Percentiles rank a stretch among this genome's conserved stretches.
phyloP scores from a whole-genome alignment of 2,113 vertebrate genomes.

The Pedetes capensis region DNA sequence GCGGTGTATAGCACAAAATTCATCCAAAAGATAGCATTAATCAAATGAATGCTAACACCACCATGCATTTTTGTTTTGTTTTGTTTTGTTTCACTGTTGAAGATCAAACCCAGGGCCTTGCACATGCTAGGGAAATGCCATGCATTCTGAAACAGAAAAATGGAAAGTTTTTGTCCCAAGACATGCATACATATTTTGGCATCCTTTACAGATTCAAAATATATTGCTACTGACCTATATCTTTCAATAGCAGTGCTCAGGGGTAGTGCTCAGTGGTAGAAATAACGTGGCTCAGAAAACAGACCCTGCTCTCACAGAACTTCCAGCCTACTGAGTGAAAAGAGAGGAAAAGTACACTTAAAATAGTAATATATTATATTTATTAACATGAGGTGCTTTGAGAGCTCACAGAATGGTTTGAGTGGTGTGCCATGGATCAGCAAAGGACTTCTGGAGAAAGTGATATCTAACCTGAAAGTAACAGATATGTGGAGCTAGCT shows the following conservation, averaged over 20 bases:
- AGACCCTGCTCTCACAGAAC: background rate
- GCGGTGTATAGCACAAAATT: no score
- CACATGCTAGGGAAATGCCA: no score
- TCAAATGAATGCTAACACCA: no score
- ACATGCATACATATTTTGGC: no score
- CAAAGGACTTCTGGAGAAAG: background rate
- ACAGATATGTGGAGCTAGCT: background rate
- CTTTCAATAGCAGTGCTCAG: background rate
- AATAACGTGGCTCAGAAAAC: background rate
- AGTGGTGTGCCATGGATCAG: background rate
- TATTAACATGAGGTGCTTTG: background rate
- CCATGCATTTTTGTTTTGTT: no score
- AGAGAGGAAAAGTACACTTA: background rate
- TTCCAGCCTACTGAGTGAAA: background rate
- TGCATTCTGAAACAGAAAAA: no score
- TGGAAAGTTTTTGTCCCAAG: no score
- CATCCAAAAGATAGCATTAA: no score
- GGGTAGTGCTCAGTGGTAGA: background rate
- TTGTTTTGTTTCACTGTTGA: no score
- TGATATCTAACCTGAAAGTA: background rate
- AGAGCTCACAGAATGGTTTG: background rate
- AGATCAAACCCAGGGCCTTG: no score
- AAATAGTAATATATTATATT: background rate
- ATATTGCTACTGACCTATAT: background rate
- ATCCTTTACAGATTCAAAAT: background rate